phyloP scores from a whole-genome alignment of 2,797 vertebrate species.

The Pelodytes ibericus region DNA sequence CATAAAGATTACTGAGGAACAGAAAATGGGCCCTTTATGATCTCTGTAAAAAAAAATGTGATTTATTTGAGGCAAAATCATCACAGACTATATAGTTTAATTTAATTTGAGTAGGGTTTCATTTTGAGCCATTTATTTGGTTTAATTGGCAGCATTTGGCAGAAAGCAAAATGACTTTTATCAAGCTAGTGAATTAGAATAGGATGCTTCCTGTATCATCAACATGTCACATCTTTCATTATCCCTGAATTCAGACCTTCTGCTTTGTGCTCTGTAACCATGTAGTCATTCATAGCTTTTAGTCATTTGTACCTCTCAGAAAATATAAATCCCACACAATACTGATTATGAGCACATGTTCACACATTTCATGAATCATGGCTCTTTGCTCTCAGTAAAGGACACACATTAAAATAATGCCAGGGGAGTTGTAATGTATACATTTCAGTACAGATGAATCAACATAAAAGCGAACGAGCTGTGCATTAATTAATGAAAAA shows the following conservation, averaged over 20 bases:
- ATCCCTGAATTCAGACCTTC: conserved; percentile 10
- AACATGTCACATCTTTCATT: conserved; percentile 19
- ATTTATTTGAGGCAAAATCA: too few relatives aligned
- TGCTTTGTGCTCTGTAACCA: conserved; percentile 12
- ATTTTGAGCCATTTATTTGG: not conserved
- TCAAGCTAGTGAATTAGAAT: not conserved
- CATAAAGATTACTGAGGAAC: too few relatives aligned
- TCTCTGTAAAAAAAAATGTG: too few relatives aligned
- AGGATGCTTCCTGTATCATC: not conserved
- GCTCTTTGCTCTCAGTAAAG: conserved; percentile 22
- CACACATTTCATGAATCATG: conserved; percentile 34
- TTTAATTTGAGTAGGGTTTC: not conserved
- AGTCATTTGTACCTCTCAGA: conserved; percentile 25
- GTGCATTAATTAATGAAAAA: conserved; percentile 8
- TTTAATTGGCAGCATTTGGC: not conserved
- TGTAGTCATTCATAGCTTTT: conserved; percentile 27
- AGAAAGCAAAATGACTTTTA: not conserved
- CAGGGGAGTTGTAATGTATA: conserved; percentile 20
- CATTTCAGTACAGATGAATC: conserved; percentile 21
- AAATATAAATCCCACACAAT: conserved; percentile 13
- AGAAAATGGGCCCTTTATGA: too few relatives aligned
- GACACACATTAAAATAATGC: conserved; percentile 17
- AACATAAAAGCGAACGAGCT: conserved; percentile 17
- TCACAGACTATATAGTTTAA: not conserved
- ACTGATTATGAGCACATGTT: conserved; percentile 25